phyloP scores from a whole-genome alignment of 2,797 vertebrate genomes.

The Apodemus agrarius region DNA sequence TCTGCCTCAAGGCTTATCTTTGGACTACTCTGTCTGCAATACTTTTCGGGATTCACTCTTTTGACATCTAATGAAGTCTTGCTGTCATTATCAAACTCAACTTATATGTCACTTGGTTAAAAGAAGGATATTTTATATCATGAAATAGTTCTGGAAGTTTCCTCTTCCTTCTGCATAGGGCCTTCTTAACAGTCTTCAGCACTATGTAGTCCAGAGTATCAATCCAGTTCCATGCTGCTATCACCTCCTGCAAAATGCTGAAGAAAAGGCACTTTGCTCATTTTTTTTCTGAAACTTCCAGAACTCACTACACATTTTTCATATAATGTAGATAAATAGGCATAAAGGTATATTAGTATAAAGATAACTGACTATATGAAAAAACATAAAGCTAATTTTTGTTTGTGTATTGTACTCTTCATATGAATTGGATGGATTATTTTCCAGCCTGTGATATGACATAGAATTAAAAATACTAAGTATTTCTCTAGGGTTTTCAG shows the following conservation, averaged over 20 bases:
- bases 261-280: background rate
- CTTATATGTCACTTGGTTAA: background rate
- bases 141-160: background rate
- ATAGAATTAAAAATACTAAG: background rate
- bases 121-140: background rate
- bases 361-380: background rate
- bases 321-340: background rate
- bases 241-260: background rate
- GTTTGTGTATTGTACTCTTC: background rate
- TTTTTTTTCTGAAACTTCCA: background rate
- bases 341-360: background rate
- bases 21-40: background rate
- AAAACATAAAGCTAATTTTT: background rate
- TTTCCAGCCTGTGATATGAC: background rate
- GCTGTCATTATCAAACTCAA: background rate
- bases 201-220: background rate
- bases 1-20: background rate
- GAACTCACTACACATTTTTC: background rate
- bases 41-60: background rate
- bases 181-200: background rate
- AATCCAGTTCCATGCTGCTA: background rate
- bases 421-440: background rate
- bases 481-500: background rate
- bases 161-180: background rate
- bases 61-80: background rate